Conservation (phyloP, 2,888 invertebrate genomes). For the Lasioglossum zephyrum region DNA sequence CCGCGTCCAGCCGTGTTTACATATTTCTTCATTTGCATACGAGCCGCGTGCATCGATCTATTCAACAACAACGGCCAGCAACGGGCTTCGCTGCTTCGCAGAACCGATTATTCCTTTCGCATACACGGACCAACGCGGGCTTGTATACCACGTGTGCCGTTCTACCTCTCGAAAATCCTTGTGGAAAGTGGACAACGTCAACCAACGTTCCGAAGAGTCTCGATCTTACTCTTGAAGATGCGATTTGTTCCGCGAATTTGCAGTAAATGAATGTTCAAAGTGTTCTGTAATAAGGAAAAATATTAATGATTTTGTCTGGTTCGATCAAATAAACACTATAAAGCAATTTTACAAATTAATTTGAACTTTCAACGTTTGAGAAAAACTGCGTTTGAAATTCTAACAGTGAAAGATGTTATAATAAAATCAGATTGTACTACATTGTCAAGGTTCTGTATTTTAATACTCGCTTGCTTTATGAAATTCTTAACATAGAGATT, state of each 20-base stretch:
- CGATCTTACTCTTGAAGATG: too few species aligned
- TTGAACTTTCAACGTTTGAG: too few species aligned
- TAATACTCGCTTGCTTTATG: too few species aligned
- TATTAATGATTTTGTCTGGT: too few species aligned
- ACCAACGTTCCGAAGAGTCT: background rate
- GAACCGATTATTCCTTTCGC: background rate
- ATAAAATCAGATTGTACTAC: too few species aligned
- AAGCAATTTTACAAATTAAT: too few species aligned
- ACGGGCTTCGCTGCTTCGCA: constrained; percentile 14
- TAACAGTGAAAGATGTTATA: too few species aligned
- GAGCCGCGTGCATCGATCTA: constrained; percentile 45
- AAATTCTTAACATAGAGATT: too few species aligned
- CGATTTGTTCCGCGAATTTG: background rate
- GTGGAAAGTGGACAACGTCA: background rate
- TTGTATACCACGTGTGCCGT: background rate
- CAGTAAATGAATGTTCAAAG: background rate
- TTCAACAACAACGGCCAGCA: constrained; percentile 35
- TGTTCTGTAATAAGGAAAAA: too few species aligned
- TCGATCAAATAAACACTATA: too few species aligned
- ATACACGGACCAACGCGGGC: background rate
- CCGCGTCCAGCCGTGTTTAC: constrained; percentile 41
- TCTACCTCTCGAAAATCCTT: background rate
- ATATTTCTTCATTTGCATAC: constrained; percentile 59
- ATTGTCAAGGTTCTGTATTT: too few species aligned
- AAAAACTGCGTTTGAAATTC: too few species aligned